These are phyloP conservation scores for Polyploca ridens DNA, from an alignment of 2,888 invertebrate species.

Conservation along the genomic window DNA sequence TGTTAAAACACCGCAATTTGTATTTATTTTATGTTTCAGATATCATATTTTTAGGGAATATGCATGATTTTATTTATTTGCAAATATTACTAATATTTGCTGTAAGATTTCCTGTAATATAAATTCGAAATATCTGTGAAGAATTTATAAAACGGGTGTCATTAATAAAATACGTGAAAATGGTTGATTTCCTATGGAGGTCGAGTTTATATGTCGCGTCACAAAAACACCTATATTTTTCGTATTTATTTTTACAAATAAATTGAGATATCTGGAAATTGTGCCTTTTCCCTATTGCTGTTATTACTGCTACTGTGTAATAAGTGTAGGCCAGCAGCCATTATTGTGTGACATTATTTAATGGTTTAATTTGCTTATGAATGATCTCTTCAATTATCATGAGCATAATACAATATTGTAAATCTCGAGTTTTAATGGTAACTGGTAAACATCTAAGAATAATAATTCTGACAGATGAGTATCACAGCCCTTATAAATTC, in stretches of 20 bases:
- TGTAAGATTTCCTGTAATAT: too few relatives aligned
- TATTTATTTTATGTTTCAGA: not conserved
- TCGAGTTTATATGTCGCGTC: too few relatives aligned
- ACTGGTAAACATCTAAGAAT: not conserved
- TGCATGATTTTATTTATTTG: not conserved
- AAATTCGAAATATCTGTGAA: too few relatives aligned
- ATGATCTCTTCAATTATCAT: constrained; percentile 1
- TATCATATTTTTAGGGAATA: not conserved
- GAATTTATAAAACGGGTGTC: too few relatives aligned
- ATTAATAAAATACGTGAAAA: too few relatives aligned
- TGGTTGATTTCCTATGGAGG: too few relatives aligned
- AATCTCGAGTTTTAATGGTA: not conserved
- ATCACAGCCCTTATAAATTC: not conserved
- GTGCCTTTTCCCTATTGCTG: too few relatives aligned
- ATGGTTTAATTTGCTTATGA: constrained; percentile 2
- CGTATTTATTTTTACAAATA: too few relatives aligned
- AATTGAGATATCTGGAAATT: too few relatives aligned
- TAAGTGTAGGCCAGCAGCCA: not conserved
- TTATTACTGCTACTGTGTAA: not conserved
- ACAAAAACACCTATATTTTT: too few relatives aligned
- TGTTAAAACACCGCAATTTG: not conserved
- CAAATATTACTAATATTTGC: too few relatives aligned
- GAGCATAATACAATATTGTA: not conserved
- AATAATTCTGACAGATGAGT: not conserved
- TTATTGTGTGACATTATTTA: constrained; percentile 1